Evolutionary conservation across 2,797 vertebrate genomes (phyloP).

Genomic region (Gila robusta): DNA sequence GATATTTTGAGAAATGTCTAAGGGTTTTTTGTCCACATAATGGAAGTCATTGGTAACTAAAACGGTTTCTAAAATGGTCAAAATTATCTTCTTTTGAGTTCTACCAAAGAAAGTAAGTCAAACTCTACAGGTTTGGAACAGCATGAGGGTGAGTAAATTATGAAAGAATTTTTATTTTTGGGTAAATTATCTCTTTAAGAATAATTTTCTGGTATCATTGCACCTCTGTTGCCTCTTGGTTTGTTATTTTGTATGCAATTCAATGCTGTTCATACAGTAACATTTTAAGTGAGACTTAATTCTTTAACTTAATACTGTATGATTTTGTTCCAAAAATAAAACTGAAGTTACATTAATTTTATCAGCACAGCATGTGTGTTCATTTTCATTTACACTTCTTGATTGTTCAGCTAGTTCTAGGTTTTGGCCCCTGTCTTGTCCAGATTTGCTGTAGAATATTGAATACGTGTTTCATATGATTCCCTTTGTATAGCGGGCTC

Average conservation of each 20-base stretch:
- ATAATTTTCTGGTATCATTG: not conserved
- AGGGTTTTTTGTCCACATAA: not conserved
- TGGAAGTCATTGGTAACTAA: not conserved
- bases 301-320: not conserved
- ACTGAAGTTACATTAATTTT: not conserved
- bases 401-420: conserved; percentile 4
- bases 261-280: not conserved
- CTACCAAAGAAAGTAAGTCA: not conserved
- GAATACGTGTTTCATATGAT: conserved; percentile 15
- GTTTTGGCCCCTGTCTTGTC: not conserved
- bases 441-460: conserved; percentile 28
- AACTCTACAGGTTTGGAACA: not conserved
- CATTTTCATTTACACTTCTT: conserved; percentile 20
- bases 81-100: not conserved
- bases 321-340: conserved; percentile 1
- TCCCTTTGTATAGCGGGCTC: not conserved
- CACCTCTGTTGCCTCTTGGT: not conserved
- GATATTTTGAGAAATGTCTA: not conserved
- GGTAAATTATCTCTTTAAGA: not conserved
- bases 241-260: not conserved
- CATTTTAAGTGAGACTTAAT: not conserved
- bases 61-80: not conserved
- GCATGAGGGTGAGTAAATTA: not conserved
- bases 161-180: not conserved
- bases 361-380: not conserved